These are phyloP conservation scores for Lutjanus erythropterus DNA, from an alignment of 2,113 vertebrate species.

Conservation along the genomic window DNA sequence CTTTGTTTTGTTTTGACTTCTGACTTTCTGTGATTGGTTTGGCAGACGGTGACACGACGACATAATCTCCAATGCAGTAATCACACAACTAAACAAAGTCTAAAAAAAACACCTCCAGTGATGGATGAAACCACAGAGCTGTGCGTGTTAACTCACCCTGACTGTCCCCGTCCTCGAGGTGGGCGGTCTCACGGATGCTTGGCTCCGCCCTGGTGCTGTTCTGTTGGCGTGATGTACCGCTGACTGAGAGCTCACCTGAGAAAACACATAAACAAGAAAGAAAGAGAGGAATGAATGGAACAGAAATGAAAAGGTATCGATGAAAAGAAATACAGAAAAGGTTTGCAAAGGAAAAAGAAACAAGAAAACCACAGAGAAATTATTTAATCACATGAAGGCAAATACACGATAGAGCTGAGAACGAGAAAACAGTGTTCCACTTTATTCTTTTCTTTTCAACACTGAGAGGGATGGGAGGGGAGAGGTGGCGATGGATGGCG, in stretches of 20 bases:
- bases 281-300: neutral
- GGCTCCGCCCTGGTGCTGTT: slow-evolving; percentile 37
- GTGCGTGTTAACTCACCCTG: slow-evolving; percentile 40
- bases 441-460: neutral
- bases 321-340: neutral
- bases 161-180: neutral
- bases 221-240: slow-evolving; percentile 27
- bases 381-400: neutral
- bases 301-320: neutral
- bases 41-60: neutral
- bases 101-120: neutral
- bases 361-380: neutral
- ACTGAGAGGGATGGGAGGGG: neutral
- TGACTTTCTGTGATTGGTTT: neutral
- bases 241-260: slow-evolving; percentile 37
- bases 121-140: no score
- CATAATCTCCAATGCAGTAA: neutral
- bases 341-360: neutral
- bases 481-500: slow-evolving; percentile 2
- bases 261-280: neutral
- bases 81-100: neutral
- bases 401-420: neutral
- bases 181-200: slow-evolving; percentile 26
- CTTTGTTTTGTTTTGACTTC: neutral
- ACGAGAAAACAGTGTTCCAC: neutral